Evolutionary conservation across 1,140 invertebrate species (phyloP), one percentile per base, ranked within the genome.

Genomic region (Planococcus citri): DNA sequence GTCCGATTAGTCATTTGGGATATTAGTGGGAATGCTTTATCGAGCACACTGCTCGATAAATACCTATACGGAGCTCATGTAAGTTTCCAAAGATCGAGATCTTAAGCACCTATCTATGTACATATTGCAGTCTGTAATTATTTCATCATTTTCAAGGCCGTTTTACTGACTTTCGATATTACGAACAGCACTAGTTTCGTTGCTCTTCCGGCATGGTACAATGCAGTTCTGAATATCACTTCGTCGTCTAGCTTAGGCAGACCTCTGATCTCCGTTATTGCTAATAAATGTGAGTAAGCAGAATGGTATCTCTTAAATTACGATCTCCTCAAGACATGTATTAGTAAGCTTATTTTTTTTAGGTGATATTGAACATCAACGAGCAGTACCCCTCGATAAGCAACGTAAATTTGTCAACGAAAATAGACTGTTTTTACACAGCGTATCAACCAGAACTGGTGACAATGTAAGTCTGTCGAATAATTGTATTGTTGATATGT

Each of bases 371-470:
- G 92, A 94, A 77, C 91, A 94, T 77, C 88, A 91, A 75, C 81
- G 90, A 74, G 85, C 85, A 2, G 88, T 95, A 4, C 84, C 88
- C 74, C 77, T 87, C 69, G 90, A 92, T n/a, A 86, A 84, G 75
- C 90, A 91, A 60, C 83, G 87, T 73, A 84, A 85, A 74, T 91
- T 92, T 78, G 86, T 88, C 14, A 83, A 87, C 37, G 87, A 92
- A 73, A 82, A 90, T 79, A 82, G 86, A 29, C 80, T 94, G 76
- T 82, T 84, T 69, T 86, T 84, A 75, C 87, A 87, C 77, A 86
- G 88, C 74, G 86, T 92, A 60, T 94, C 92, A 9, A 91, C 92
- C 12, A 88, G 91, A 78, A 94, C 92, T 27, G 92, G 92, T 12
- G 93, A 95, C 83, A 87, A 87, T 78, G 91, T 94, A 80, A 82